Evolutionary conservation across 1,140 invertebrate species (phyloP).

Genomic region (Saccostrea glomerata): DNA sequence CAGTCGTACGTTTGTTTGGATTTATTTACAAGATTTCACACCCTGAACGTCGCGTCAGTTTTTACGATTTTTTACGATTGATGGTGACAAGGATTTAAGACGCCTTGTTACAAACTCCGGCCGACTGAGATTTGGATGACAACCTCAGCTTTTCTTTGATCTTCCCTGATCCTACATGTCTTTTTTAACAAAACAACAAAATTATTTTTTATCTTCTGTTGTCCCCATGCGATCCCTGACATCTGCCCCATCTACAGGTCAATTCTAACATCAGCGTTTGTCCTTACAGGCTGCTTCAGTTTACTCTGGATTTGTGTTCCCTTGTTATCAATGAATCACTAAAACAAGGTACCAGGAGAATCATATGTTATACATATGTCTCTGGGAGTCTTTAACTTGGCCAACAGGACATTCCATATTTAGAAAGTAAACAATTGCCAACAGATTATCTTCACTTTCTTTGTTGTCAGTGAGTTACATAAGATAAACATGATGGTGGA

Average conservation of each 20-base stretch:
- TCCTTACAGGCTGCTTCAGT: too few species aligned
- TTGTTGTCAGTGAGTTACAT: not conserved
- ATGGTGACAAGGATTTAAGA: not conserved
- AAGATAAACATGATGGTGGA: not conserved
- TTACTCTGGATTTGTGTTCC: too few species aligned
- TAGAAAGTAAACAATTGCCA: not conserved
- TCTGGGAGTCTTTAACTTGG: too few species aligned
- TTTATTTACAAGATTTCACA: constrained; percentile 27
- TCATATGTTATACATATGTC: too few species aligned
- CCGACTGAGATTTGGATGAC: not conserved
- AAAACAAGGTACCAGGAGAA: too few species aligned
- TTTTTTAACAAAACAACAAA: not conserved
- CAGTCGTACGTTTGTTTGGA: not conserved
- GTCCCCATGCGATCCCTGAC: not conserved
- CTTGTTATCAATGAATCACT: too few species aligned
- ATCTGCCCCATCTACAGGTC: too few species aligned
- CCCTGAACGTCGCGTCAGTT: not conserved
- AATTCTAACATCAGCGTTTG: too few species aligned
- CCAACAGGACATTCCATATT: not conserved
- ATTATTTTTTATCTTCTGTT: not conserved
- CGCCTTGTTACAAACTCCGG: not conserved
- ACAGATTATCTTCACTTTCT: not conserved
- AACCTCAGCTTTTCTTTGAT: not conserved
- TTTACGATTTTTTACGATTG: not conserved
- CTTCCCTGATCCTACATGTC: not conserved